A percentile compares a stretch with the other conserved stretches of the same genome.
These are phyloP conservation scores for Terrapene triunguis DNA, from an alignment of 2,113 vertebrate genomes.

Conservation along the genomic window DNA sequence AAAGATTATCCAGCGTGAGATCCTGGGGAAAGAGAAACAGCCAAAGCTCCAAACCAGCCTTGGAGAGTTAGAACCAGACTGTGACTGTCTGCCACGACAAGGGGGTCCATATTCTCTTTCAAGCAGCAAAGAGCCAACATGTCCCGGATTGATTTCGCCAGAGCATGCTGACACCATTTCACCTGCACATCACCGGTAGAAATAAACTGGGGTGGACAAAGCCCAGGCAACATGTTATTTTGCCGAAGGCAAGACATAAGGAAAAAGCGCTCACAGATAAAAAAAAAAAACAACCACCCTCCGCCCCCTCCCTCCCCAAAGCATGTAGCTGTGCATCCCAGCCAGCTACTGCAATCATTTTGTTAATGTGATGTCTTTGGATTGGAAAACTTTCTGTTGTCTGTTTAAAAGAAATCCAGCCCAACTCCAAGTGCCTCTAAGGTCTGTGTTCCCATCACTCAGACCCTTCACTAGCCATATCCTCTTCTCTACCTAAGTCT, in stretches of 20 bases:
- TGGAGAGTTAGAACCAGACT: not conserved
- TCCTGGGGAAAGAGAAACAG: not conserved
- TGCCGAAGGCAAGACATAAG: constrained; percentile 3
- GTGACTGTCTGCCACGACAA: not conserved
- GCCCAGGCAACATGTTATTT: not conserved
- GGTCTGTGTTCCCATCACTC: not conserved
- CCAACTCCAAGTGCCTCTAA: accelerated
- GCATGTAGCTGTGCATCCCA: not conserved
- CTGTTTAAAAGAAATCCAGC: not conserved
- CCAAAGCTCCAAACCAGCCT: not conserved
- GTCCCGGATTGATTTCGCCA: not conserved
- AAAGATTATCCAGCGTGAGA: not conserved
- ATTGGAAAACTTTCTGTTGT: not conserved
- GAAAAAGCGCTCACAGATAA: not conserved
- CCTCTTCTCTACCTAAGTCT: not conserved
- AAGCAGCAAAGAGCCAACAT: constrained; percentile 37
- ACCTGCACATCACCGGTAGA: accelerated
- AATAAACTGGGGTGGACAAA: constrained; percentile 17
- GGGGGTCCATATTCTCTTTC: constrained; percentile 32
- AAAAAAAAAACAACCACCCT: not conserved
- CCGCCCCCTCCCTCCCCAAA: not conserved
- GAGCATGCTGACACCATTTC: not conserved
- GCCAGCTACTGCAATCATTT: not conserved
- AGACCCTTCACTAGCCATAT: accelerated
- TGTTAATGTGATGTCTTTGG: not conserved